Evolutionary conservation across 2,888 invertebrate species (phyloP).

Genomic region (Chalcis sispes): DNA sequence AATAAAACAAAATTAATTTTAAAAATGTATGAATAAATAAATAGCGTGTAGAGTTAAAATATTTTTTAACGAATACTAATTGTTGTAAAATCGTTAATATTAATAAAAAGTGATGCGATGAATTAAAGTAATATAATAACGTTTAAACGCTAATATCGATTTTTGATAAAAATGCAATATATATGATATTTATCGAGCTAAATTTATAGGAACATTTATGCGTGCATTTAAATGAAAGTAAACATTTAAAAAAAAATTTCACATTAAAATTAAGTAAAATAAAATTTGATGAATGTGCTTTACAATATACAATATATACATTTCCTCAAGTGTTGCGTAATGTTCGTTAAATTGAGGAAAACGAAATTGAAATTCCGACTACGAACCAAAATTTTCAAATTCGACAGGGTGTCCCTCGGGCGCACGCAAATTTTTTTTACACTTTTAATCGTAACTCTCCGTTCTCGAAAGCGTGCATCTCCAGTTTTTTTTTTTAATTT

Average conservation of each 20-base stretch:
- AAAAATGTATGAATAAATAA: slow-evolving; percentile 3
- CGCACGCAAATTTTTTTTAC: too few relatives aligned
- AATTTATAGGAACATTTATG: too few relatives aligned
- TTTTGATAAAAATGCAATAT: not conserved
- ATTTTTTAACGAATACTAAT: not conserved
- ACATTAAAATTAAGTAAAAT: not conserved
- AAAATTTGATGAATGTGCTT: too few relatives aligned
- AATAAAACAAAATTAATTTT: not conserved
- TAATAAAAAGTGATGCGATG: not conserved
- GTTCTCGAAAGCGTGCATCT: not conserved
- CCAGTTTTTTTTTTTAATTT: not conserved
- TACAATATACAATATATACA: too few relatives aligned
- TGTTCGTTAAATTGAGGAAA: too few relatives aligned
- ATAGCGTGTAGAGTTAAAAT: not conserved
- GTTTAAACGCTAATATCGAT: not conserved
- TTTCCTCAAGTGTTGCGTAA: too few relatives aligned
- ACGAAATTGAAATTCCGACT: too few relatives aligned
- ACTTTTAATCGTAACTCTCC: too few relatives aligned
- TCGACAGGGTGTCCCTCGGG: not conserved
- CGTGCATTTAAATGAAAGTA: not conserved
- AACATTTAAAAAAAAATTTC: not conserved
- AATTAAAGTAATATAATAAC: not conserved
- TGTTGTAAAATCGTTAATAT: slow-evolving; percentile 9
- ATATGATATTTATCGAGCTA: too few relatives aligned
- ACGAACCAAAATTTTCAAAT: not conserved